Conservation (phyloP, 2,888 invertebrate genomes). For the Drosophila barbarae region DNA sequence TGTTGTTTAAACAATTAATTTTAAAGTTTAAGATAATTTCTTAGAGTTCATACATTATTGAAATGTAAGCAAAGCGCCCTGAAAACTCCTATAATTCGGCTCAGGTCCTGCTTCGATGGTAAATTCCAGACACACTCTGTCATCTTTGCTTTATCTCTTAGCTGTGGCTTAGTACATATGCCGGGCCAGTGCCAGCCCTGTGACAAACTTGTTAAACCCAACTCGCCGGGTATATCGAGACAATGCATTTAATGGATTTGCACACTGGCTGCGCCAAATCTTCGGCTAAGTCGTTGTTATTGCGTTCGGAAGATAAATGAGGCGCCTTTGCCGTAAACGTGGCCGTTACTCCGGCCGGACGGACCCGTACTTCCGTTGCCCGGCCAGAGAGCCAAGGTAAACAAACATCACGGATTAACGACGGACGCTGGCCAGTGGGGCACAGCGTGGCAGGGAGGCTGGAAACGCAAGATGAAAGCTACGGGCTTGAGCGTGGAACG, state of each 20-base stretch:
- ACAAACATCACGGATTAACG: conserved; percentile 77
- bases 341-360: conserved; percentile 5
- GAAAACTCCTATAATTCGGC: not conserved
- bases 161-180: conserved; percentile 6
- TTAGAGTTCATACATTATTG: not conserved
- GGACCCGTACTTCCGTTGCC: conserved; percentile 38
- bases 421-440: conserved; percentile 63
- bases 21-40: not conserved
- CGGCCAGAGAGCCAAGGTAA: conserved; percentile 57
- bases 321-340: conserved; percentile 37
- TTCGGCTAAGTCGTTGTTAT: conserved; percentile 75
- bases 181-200: conserved; percentile 9
- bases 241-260: conserved; percentile 66
- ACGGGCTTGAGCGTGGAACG: conserved; percentile 31
- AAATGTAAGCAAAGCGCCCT: not conserved
- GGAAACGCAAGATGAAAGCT: conserved; percentile 13
- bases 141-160: conserved; percentile 5
- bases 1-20: not conserved
- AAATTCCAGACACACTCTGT: not conserved
- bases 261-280: conserved; percentile 61
- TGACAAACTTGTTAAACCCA: conserved; percentile 62
- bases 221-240: conserved; percentile 25
- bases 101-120: not conserved
- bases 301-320: conserved; percentile 75
- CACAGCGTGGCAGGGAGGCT: conserved; percentile 29